Percentiles rank a stretch among this genome's conserved stretches.
Evolutionary conservation across 2,113 vertebrate genomes (phyloP).

Genomic region (Tapirus terrestris): DNA sequence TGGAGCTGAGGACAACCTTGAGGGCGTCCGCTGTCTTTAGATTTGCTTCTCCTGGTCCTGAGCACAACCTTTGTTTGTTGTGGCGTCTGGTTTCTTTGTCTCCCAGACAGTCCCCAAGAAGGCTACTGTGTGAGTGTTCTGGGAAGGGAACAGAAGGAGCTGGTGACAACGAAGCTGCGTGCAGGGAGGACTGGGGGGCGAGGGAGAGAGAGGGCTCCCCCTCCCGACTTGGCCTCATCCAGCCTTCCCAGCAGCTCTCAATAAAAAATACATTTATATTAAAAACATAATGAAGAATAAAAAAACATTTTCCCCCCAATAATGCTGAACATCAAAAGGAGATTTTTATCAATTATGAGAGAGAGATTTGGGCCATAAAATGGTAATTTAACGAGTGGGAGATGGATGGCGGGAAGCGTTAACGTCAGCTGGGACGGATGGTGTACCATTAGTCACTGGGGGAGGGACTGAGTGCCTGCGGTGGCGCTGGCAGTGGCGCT

Average conservation of each 20-base stretch:
- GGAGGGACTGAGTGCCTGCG: background rate
- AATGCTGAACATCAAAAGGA: constrained; percentile 85
- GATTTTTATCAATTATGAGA: constrained; percentile 90
- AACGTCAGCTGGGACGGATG: constrained; percentile 85
- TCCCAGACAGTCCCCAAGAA: background rate
- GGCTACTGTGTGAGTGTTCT: background rate
- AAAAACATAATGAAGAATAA: constrained; percentile 86
- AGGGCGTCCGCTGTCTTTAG: background rate
- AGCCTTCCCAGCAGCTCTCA: constrained; percentile 76
- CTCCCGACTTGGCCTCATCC: background rate
- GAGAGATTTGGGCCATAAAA: constrained; percentile 86
- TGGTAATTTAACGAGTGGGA: constrained; percentile 87
- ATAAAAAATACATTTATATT: constrained; percentile 87
- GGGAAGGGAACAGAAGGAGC: background rate
- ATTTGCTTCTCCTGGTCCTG: background rate
- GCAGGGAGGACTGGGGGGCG: rapidly evolving
- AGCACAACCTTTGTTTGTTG: background rate
- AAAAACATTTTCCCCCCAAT: constrained; percentile 81
- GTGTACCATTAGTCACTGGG: constrained; percentile 78
- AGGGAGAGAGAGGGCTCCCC: background rate
- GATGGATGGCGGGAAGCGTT: constrained; percentile 85
- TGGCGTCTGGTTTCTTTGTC: background rate
- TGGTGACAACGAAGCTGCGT: background rate
- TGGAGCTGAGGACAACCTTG: background rate
- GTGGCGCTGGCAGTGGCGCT: background rate